Percentiles rank a stretch among this genome's conserved stretches.
phyloP scores from a whole-genome alignment of 2,113 vertebrate species.

The Ptilonorhynchus violaceus region DNA sequence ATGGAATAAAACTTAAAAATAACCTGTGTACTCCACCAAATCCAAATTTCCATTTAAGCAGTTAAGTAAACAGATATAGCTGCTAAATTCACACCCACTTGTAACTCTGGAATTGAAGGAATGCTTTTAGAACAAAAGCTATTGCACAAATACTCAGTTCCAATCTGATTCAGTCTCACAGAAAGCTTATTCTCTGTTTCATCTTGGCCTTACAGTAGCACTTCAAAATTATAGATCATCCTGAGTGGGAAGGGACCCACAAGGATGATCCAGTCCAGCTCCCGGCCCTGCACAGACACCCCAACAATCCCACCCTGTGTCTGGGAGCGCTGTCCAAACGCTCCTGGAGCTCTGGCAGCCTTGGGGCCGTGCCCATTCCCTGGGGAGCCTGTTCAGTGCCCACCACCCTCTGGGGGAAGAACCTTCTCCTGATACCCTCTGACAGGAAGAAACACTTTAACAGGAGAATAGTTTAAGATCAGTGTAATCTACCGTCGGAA shows the following conservation, averaged over 20 bases:
- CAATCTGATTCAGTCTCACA: background rate
- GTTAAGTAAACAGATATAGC: background rate
- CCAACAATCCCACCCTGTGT: background rate
- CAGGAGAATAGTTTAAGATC: background rate
- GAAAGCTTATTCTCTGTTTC: background rate
- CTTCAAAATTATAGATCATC: background rate
- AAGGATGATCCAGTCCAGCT: background rate
- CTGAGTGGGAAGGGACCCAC: background rate
- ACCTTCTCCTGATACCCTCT: background rate
- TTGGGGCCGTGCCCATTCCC: background rate
- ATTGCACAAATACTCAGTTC: background rate
- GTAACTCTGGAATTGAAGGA: background rate
- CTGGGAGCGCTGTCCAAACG: fast-evolving
- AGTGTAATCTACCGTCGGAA: background rate
- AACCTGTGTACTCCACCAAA: background rate
- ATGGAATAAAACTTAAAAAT: background rate
- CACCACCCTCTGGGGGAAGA: fast-evolving
- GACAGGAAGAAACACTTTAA: background rate
- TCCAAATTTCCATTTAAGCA: background rate
- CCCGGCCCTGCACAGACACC: background rate
- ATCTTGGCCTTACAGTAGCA: background rate
- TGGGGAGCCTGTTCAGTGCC: background rate
- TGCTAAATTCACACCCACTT: background rate
- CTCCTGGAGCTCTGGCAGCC: background rate
- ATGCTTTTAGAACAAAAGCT: background rate